A percentile compares a stretch with the other conserved stretches of the same genome.
Conservation (phyloP, 2,113 vertebrate genomes). For the Amphiprion ocellaris region DNA sequence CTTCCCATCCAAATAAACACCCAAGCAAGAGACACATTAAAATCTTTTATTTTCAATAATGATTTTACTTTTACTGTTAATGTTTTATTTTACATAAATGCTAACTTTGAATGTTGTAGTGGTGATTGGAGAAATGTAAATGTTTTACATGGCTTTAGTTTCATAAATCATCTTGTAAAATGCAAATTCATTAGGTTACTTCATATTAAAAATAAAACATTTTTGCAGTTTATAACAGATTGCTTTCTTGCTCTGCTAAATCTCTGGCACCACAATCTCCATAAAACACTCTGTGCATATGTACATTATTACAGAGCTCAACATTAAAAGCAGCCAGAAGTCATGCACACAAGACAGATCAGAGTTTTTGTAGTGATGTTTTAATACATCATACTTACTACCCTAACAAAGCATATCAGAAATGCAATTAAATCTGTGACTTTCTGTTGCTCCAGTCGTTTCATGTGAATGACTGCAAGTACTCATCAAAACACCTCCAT, state of each 20-base stretch:
- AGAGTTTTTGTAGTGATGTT: neutral
- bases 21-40: constrained; percentile 9
- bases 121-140: neutral
- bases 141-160: neutral
- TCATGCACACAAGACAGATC: neutral
- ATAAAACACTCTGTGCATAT: neutral
- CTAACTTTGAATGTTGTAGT: neutral
- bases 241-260: neutral
- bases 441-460: neutral
- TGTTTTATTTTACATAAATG: neutral
- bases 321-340: neutral
- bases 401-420: too few relatives aligned
- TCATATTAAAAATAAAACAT: neutral
- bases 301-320: neutral
- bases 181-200: neutral
- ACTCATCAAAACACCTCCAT: too few relatives aligned
- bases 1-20: constrained; percentile 26
- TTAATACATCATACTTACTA: too few relatives aligned
- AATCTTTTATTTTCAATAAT: neutral
- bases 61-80: neutral
- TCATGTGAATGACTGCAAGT: neutral
- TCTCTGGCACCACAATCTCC: neutral
- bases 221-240: neutral
- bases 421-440: too few relatives aligned
- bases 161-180: constrained; percentile 1